These are phyloP conservation scores for Parus major DNA, from an alignment of 2,113 vertebrate species.

Conservation along the genomic window DNA sequence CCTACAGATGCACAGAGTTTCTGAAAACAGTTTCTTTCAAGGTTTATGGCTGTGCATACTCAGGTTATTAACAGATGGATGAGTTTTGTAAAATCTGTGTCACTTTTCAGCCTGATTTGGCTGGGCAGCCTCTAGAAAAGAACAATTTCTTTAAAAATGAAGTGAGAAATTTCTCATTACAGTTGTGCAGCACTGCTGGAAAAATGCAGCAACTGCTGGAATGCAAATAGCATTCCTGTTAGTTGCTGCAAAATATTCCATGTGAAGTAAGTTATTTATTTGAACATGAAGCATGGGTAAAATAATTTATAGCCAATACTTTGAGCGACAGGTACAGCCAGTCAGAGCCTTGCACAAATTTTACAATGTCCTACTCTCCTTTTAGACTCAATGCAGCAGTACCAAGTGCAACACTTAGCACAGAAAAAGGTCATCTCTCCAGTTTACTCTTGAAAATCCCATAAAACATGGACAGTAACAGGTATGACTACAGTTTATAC, in stretches of 20 bases:
- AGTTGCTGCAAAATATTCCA: not conserved
- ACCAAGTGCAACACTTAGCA: not conserved
- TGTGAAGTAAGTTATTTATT: not conserved
- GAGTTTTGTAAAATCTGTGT: not conserved
- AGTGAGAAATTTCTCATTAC: not conserved
- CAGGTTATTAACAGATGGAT: not conserved
- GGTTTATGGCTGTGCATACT: not conserved
- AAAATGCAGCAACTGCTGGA: not conserved
- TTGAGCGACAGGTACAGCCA: not conserved
- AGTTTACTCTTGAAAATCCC: not conserved
- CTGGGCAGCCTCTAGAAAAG: not conserved
- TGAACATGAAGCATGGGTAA: not conserved
- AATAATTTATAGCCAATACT: not conserved
- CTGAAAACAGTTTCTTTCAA: not conserved
- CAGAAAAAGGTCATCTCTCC: not conserved
- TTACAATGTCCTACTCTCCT: not conserved
- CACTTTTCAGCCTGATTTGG: not conserved
- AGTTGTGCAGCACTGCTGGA: not conserved
- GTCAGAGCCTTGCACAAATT: rapidly evolving
- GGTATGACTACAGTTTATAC: not conserved
- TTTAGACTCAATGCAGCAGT: not conserved
- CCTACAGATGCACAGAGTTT: not conserved
- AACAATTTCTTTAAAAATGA: not conserved
- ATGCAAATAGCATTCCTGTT: not conserved
- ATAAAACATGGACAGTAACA: not conserved